Conservation (phyloP, 1,140 invertebrate species). For the Drosophila mauritiana region DNA sequence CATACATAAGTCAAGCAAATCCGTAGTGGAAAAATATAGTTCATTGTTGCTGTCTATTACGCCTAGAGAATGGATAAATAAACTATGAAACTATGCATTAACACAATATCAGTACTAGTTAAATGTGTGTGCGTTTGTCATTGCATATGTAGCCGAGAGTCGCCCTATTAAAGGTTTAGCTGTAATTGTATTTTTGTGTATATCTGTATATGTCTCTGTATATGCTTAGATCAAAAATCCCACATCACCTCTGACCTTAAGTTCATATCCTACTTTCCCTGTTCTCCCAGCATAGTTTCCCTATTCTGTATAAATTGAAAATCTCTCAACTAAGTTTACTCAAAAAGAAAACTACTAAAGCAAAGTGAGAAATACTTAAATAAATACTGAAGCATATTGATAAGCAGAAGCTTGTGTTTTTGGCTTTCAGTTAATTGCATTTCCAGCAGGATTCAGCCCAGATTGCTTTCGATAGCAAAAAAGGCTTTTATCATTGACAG, state of each 20-base stretch:
- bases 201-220: slow-evolving; percentile 11
- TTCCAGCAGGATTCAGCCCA: slow-evolving; percentile 13
- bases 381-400: slow-evolving; percentile 76
- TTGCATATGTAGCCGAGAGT: slow-evolving; percentile 30
- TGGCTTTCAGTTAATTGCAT: slow-evolving; percentile 44
- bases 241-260: slow-evolving; percentile 27
- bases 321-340: slow-evolving; percentile 47
- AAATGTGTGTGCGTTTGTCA: slow-evolving; percentile 50
- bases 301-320: slow-evolving; percentile 54
- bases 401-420: slow-evolving; percentile 56
- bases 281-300: slow-evolving; percentile 15
- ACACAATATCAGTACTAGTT: slow-evolving; percentile 44
- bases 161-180: slow-evolving; percentile 32
- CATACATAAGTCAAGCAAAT: slow-evolving; percentile 28
- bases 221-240: slow-evolving; percentile 37
- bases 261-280: slow-evolving; percentile 4
- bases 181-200: slow-evolving; percentile 11
- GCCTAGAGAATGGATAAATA: slow-evolving; percentile 28
- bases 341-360: slow-evolving; percentile 38
- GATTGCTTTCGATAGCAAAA: slow-evolving; percentile 10
- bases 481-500: slow-evolving; percentile 6
- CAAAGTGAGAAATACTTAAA: slow-evolving; percentile 74
- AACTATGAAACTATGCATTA: slow-evolving; percentile 19
- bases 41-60: slow-evolving; percentile 66
- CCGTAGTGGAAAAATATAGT: slow-evolving; percentile 67